Conservation (phyloP, 2,797 vertebrate genomes). For the Morelia viridis region DNA sequence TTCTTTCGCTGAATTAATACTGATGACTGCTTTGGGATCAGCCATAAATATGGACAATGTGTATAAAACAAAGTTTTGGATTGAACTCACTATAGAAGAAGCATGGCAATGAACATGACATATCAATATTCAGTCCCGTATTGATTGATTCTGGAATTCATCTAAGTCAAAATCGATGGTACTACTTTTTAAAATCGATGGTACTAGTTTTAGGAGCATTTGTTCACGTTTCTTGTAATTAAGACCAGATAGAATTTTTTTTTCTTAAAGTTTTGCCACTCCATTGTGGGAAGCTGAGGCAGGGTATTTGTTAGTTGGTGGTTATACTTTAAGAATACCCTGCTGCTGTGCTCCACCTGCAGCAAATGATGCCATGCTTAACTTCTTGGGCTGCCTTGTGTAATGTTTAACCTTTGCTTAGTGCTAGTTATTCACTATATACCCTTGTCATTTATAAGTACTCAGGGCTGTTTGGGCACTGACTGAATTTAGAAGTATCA, state of each 20-base stretch:
- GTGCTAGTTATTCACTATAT: neutral
- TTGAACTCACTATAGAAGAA: neutral
- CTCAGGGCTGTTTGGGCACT: neutral
- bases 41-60: neutral
- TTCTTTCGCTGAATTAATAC: neutral
- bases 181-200: neutral
- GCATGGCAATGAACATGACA: neutral
- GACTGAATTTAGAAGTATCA: neutral
- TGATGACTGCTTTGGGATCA: neutral
- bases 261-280: neutral
- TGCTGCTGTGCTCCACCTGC: neutral
- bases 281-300: neutral
- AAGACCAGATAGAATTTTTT: neutral
- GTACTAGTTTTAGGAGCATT: neutral
- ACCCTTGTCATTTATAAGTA: neutral
- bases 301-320: neutral
- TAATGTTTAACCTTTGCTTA: neutral
- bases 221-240: neutral
- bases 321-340: neutral
- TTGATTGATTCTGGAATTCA: neutral
- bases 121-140: neutral
- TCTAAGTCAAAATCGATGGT: neutral
- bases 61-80: neutral
- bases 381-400: slow-evolving; percentile 7
- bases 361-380: slow-evolving; percentile 27